Base-by-base conservation (phyloP, 2,888 invertebrate species). In the Drosophila leonis region DNA sequence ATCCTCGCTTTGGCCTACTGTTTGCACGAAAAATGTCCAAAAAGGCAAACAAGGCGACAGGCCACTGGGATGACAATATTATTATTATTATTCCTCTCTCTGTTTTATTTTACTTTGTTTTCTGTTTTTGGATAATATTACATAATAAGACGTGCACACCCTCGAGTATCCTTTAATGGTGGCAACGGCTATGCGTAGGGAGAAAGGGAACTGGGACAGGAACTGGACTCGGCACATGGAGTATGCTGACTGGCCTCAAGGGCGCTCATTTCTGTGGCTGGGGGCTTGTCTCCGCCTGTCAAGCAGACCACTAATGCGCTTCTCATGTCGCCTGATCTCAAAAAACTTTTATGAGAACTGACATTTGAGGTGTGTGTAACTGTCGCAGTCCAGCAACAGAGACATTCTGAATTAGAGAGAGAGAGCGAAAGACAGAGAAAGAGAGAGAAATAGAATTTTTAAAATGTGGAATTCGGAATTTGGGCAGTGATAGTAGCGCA, bases 331-430 rank as follows among this genome's bases (percentile, higher is more conserved):
- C 73, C 65, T 60, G 78, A 68, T 82, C 73, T 65, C 65, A 54
- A 15, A 57, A 78, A 82, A 66, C 71, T 68, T 84, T 51, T 81
- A 82, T 90, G 82, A 81, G 81, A 90, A 77, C 81, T 90, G 90
- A 90, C 90, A 87, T 90, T 90, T 87, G 83, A 88, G 90, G 90
- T 91, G 90, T 91, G 90, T 91, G 91, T 84, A 90, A 88, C 78
- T 85, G 84, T 90, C 81, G 78, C 85, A 73, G 72, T 33, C 56
- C 27, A 56, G 35, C 29, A 10, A 12, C 20, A 24, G 33, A n/a
- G n/a, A 41, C 61, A 52, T 48, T 51, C 15, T 39, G 61, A 55
- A 52, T 56, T 29, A 46, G 42, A 48, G 46, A 66, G 8, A 29
- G 20, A 33, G 37, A 35, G 9, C 24, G 33, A 51, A 20, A 41